Evolutionary conservation across 1,140 invertebrate genomes (phyloP).

Genomic region (Atta cephalotes): DNA sequence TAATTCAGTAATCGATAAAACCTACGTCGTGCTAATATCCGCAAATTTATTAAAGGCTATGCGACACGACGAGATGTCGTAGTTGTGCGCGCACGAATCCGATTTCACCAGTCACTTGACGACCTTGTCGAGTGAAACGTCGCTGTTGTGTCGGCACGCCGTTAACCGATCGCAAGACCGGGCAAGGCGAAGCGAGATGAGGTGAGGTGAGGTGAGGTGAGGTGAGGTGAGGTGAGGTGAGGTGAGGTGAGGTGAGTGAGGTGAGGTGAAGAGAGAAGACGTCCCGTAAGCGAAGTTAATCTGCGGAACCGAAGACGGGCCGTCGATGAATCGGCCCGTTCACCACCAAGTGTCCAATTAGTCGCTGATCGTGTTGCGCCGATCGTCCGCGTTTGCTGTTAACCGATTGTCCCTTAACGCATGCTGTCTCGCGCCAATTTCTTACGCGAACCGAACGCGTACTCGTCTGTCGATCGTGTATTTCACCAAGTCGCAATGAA

Average conservation of each 20-base stretch:
- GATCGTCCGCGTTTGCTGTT: slow-evolving; percentile 57
- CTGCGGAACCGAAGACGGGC: slow-evolving; percentile 63
- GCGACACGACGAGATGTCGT: slow-evolving; percentile 28
- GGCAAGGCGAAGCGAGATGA: background rate
- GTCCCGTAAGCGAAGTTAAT: slow-evolving; percentile 71
- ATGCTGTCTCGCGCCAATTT: slow-evolving; percentile 47
- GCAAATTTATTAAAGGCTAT: background rate
- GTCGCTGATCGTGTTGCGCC: slow-evolving; percentile 59
- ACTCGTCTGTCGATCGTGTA: background rate
- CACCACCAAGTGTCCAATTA: slow-evolving; percentile 64
- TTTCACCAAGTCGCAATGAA: slow-evolving; percentile 17
- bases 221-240: background rate
- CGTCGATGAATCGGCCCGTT: slow-evolving; percentile 55
- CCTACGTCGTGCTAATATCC: slow-evolving; percentile 15
- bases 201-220: background rate
- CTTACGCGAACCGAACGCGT: slow-evolving; percentile 12
- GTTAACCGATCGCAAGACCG: slow-evolving; percentile 68
- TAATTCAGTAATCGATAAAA: slow-evolving; percentile 53
- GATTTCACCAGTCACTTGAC: slow-evolving; percentile 69
- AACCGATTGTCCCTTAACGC: slow-evolving; percentile 65
- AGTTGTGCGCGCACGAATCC: slow-evolving; percentile 43
- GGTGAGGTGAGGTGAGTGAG: background rate
- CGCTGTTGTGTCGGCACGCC: slow-evolving; percentile 58
- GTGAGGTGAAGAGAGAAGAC: background rate
- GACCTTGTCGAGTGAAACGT: slow-evolving; percentile 65